These are phyloP conservation scores for Cataglyphis livida DNA, from an alignment of 2,888 invertebrate genomes.

Conservation along the genomic window DNA sequence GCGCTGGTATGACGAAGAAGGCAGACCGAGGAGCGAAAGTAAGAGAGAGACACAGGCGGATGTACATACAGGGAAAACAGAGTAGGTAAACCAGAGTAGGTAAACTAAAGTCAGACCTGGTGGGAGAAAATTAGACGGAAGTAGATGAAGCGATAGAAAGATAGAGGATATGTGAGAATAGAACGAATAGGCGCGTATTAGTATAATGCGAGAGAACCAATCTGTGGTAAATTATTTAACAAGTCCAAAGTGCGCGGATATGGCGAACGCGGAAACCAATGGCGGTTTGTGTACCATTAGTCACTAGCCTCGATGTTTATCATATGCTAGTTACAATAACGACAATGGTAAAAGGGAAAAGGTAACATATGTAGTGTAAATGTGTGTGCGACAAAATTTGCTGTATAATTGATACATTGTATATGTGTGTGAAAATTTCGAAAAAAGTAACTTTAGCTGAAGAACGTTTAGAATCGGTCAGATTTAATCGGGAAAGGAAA, in stretches of 20 bases:
- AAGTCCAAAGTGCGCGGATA: not conserved
- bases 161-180: not conserved
- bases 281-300: not conserved
- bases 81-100: not conserved
- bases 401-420: slow-evolving; percentile 15
- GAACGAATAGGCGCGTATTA: slow-evolving; percentile 4
- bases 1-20: slow-evolving; percentile 42
- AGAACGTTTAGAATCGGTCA: not conserved
- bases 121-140: slow-evolving; percentile 40
- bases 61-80: slow-evolving; percentile 15
- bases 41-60: not conserved
- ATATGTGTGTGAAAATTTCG: slow-evolving; percentile 6
- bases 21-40: slow-evolving; percentile 22
- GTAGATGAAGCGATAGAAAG: slow-evolving; percentile 45
- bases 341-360: slow-evolving; percentile 5
- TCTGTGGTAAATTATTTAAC: slow-evolving; percentile 54
- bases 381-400: slow-evolving; percentile 2
- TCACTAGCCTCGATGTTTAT: slow-evolving; percentile 28
- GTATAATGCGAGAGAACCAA: slow-evolving; percentile 1
- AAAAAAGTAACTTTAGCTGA: not conserved
- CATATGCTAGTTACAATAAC: slow-evolving; percentile 27
- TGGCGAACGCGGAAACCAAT: slow-evolving; percentile 19
- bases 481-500: not conserved
- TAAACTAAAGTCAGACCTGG: not conserved
- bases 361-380: slow-evolving; percentile 17